These are phyloP conservation scores for Schlechtendalia chinensis DNA, from an alignment of 1,140 invertebrate species.

Conservation along the genomic window DNA sequence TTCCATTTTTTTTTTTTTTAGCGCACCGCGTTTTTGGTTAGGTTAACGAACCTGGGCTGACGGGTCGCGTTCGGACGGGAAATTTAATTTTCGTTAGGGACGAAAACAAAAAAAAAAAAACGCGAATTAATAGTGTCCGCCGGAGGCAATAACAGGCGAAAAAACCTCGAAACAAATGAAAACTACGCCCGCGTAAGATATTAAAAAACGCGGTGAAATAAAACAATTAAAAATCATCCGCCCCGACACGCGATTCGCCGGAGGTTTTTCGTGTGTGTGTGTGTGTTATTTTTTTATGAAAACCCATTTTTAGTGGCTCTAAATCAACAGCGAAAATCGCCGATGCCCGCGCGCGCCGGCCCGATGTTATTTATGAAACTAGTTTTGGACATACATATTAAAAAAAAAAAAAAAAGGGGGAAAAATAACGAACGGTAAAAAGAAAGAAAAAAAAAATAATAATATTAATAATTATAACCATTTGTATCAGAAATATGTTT, in stretches of 20 bases:
- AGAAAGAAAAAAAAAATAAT: constrained; percentile 2
- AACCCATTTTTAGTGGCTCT: constrained; percentile 44
- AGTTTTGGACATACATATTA: constrained; percentile 36
- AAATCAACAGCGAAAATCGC: constrained; percentile 43
- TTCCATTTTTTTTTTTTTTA: no score
- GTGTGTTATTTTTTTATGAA: constrained; percentile 16
- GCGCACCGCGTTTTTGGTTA: no score
- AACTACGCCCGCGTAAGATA: constrained; percentile 34
- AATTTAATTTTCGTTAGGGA: constrained; percentile 35
- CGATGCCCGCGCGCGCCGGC: constrained; percentile 6
- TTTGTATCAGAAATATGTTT: constrained; percentile 46
- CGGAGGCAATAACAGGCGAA: constrained; percentile 27
- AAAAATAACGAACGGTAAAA: constrained; percentile 9
- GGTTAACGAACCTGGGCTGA: no score
- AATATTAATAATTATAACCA: constrained; percentile 36
- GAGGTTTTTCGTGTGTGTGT: not conserved
- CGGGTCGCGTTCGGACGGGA: no score
- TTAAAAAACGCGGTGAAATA: constrained; percentile 33
- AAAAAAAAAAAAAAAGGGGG: constrained; percentile 18
- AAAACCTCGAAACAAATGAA: constrained; percentile 42
- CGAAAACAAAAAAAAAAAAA: constrained; percentile 21
- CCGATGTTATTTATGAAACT: constrained; percentile 46
- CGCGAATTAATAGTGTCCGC: constrained; percentile 36
- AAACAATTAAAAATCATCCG: constrained; percentile 46
- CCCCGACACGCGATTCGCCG: not conserved